Conservation (phyloP, 2,888 invertebrate genomes). For the Heliconius ismenius region DNA sequence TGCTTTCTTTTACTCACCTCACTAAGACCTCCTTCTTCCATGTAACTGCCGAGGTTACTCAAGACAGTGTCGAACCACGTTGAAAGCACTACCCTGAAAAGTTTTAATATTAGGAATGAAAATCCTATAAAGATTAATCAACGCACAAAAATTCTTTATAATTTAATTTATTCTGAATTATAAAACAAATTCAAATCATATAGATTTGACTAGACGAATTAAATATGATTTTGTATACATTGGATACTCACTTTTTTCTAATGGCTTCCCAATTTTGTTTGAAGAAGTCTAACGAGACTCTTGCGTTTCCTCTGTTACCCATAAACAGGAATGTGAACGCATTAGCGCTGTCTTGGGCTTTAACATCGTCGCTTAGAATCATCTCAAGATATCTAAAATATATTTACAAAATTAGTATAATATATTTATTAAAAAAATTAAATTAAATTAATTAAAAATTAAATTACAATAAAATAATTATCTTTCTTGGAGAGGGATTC, state of each 20-base stretch:
- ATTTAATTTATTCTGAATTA: background rate
- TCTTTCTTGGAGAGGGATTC: no score
- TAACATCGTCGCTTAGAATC: conserved; percentile 63
- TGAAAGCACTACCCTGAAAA: conserved; percentile 9
- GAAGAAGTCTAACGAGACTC: conserved; percentile 60
- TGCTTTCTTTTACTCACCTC: conserved; percentile 62
- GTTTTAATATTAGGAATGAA: background rate
- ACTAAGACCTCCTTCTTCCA: conserved; percentile 64
- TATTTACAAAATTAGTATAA: background rate
- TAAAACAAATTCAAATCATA: background rate
- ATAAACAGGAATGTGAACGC: conserved; percentile 68
- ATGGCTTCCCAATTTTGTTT: conserved; percentile 56
- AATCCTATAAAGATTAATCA: background rate
- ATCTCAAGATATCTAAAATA: conserved; percentile 59
- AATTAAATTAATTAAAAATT: no score
- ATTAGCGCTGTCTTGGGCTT: conserved; percentile 71
- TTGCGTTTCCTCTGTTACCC: conserved; percentile 66
- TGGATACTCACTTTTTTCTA: conserved; percentile 58
- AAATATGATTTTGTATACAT: background rate
- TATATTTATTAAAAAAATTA: background rate
- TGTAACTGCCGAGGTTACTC: conserved; percentile 60
- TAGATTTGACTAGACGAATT: background rate
- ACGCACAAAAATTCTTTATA: background rate
- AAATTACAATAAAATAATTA: no score
- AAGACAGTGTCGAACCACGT: conserved; percentile 61